phyloP scores from a whole-genome alignment of 2,113 vertebrate genomes.

The Hymenochirus boettgeri region DNA sequence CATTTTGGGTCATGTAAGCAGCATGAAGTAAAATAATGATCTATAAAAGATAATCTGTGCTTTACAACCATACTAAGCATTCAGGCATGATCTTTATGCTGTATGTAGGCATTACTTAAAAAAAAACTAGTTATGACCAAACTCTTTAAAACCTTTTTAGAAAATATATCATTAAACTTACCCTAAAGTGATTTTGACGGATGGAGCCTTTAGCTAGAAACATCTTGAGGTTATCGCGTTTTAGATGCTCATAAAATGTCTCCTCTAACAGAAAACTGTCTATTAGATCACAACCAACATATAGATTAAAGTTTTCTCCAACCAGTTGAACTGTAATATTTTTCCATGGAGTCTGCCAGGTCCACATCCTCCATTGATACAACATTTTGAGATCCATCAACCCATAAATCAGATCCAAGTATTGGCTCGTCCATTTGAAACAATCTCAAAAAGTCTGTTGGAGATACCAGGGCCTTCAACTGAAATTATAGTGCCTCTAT shows the following conservation, averaged over 20 bases:
- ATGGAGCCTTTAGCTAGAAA: slow-evolving; percentile 81
- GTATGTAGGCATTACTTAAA: no score
- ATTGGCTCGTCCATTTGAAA: slow-evolving; percentile 89
- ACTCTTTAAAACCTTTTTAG: no score
- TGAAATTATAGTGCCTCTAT: slow-evolving; percentile 80
- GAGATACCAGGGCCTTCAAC: slow-evolving; percentile 69
- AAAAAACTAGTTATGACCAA: no score
- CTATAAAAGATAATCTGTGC: no score
- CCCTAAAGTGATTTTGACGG: slow-evolving; percentile 89
- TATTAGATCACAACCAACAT: slow-evolving; percentile 84
- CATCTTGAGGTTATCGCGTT: slow-evolving; percentile 74
- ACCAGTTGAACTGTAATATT: slow-evolving; percentile 86
- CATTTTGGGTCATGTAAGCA: no score
- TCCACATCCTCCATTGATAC: slow-evolving; percentile 91
- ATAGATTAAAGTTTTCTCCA: slow-evolving; percentile 82
- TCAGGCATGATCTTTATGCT: no score
- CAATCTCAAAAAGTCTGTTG: slow-evolving; percentile 82
- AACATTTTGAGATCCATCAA: slow-evolving; percentile 73
- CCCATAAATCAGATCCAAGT: slow-evolving; percentile 91
- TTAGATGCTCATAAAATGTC: slow-evolving; percentile 86
- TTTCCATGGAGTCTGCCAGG: slow-evolving; percentile 89
- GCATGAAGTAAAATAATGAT: no score
- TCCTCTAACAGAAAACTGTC: slow-evolving; percentile 90
- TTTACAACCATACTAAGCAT: no score
- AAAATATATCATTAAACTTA: slow-evolving; percentile 57